These are phyloP conservation scores for Tetragonisca angustula DNA, from an alignment of 2,888 invertebrate genomes.

Conservation along the genomic window DNA sequence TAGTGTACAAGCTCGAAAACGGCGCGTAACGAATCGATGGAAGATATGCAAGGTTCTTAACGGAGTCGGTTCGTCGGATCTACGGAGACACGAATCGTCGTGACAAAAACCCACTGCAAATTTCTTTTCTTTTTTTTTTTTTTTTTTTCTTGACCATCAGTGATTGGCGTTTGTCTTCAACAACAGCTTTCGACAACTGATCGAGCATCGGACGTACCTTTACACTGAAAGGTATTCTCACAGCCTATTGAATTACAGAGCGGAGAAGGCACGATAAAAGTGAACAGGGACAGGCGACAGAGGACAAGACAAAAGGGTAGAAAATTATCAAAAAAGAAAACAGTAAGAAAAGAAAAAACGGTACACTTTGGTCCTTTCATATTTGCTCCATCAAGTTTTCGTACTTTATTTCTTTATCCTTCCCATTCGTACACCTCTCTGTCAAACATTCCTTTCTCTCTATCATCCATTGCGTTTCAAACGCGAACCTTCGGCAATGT, in stretches of 20 bases:
- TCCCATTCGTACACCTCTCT: too few relatives aligned
- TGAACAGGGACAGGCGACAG: not conserved
- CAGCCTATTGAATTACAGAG: conserved; percentile 49
- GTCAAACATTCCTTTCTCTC: not conserved
- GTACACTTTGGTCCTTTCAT: not conserved
- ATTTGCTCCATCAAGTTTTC: not conserved
- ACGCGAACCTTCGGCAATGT: not conserved
- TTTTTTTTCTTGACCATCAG: not conserved
- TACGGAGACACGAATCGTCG: not conserved
- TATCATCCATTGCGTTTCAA: not conserved
- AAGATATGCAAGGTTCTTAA: not conserved
- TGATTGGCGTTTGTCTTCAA: not conserved
- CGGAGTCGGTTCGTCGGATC: too few relatives aligned
- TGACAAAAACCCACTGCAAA: too few relatives aligned
- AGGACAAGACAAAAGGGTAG: not conserved
- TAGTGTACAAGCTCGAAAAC: not conserved
- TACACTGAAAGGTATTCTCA: conserved; percentile 38
- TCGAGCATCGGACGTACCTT: conserved; percentile 9
- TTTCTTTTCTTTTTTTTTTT: not conserved
- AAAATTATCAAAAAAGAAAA: not conserved
- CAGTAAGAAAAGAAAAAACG: not conserved
- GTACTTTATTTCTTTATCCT: not conserved
- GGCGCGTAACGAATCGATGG: not conserved
- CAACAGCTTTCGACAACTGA: not conserved
- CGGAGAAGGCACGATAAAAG: not conserved